Conservation (phyloP, 1,140 invertebrate genomes). For the Brachionus rubens region DNA sequence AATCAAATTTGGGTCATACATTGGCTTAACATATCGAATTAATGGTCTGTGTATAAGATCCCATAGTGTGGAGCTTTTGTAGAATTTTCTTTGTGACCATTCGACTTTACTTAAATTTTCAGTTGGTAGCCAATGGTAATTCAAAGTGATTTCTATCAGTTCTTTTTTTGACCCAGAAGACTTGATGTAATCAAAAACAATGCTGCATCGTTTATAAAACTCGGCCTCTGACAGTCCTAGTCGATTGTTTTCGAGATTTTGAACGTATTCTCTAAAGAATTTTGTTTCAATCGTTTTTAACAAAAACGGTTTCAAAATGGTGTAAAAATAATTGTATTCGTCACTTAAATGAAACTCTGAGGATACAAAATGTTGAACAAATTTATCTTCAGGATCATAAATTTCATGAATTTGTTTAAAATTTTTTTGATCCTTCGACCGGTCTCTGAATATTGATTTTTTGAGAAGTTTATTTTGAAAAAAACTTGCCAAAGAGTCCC, state of each 20-base stretch:
- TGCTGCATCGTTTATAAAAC: background rate
- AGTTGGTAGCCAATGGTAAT: background rate
- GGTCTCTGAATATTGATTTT: background rate
- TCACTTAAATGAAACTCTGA: background rate
- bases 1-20: background rate
- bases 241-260: background rate
- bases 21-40: background rate
- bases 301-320: background rate
- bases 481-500: background rate
- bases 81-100: slow-evolving; percentile 18
- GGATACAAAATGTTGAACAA: background rate
- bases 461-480: background rate
- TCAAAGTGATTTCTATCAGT: background rate
- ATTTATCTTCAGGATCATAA: slow-evolving; percentile 19
- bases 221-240: background rate
- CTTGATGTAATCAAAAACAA: background rate
- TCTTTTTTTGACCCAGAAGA: background rate
- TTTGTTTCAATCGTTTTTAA: background rate
- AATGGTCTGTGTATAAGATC: background rate
- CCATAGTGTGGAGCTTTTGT: background rate
- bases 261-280: background rate
- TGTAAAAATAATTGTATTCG: background rate
- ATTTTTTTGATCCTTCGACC: background rate
- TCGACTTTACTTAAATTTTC: background rate
- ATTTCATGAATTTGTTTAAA: background rate